phyloP scores from a whole-genome alignment of 2,797 vertebrate genomes.

The Gastrophryne carolinensis region DNA sequence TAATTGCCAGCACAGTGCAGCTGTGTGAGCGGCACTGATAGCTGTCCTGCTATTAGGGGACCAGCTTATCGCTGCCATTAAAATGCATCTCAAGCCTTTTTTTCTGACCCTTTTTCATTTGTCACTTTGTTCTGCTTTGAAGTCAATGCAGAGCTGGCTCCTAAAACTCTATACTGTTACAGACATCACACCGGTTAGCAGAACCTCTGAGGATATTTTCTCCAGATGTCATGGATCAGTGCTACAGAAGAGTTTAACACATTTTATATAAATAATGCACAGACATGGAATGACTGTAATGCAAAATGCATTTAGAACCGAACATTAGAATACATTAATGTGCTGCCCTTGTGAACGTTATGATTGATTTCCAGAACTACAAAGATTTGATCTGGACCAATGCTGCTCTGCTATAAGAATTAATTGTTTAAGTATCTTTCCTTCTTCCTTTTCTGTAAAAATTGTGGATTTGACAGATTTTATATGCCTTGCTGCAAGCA shows the following conservation, averaged over 20 bases:
- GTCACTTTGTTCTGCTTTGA: constrained; percentile 47
- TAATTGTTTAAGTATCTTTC: neutral
- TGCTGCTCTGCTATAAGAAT: neutral
- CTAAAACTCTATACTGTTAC: constrained; percentile 27
- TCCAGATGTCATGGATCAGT: constrained; percentile 7
- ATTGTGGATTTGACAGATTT: neutral
- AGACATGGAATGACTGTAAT: neutral
- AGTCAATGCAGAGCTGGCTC: constrained; percentile 6
- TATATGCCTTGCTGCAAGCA: neutral
- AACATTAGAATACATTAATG: neutral
- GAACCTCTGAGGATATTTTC: constrained; percentile 2
- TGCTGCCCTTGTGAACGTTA: neutral
- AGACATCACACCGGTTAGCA: constrained; percentile 13
- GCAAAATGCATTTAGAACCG: neutral
- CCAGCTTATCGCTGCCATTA: constrained; percentile 38
- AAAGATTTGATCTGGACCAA: neutral
- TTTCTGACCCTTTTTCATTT: constrained; percentile 27
- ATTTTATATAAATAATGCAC: neutral
- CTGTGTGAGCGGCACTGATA: constrained; percentile 42
- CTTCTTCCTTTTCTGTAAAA: neutral
- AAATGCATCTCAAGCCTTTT: constrained; percentile 8
- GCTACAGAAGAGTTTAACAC: neutral
- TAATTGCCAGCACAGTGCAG: constrained; percentile 42
- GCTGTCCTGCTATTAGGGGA: constrained; percentile 30
- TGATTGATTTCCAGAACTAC: neutral